Percentiles rank a stretch among this genome's conserved stretches.
phyloP scores from a whole-genome alignment of 1,140 invertebrate species.

The Zaprionus taronus region DNA sequence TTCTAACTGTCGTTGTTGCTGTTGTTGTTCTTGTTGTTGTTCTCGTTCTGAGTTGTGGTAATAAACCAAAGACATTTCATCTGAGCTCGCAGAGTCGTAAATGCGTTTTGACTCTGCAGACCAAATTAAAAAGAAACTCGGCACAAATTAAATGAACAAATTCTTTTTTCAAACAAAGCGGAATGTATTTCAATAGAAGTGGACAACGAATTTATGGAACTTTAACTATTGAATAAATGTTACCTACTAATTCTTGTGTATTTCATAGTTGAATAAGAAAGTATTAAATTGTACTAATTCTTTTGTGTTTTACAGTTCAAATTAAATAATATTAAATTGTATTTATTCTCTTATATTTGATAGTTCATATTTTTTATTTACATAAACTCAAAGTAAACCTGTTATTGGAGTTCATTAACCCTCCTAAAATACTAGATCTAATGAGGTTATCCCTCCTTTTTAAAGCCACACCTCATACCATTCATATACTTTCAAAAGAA shows the following conservation, averaged over 20 bases:
- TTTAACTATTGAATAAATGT: neutral
- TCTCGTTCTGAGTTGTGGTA: slow-evolving; percentile 50
- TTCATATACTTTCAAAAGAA: slow-evolving; percentile 7
- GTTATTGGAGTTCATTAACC: neutral
- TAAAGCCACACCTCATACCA: neutral
- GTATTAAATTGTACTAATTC: too few relatives aligned
- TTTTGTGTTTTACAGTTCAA: neutral
- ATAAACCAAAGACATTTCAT: slow-evolving; percentile 73
- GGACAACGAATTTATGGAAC: neutral
- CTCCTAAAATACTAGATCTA: neutral
- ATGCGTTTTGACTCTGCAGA: slow-evolving; percentile 50
- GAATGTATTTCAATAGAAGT: slow-evolving; percentile 15
- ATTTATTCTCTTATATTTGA: too few relatives aligned
- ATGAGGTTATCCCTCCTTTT: neutral
- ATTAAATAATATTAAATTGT: too few relatives aligned
- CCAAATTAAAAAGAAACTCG: slow-evolving; percentile 57
- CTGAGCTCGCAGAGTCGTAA: slow-evolving; percentile 40
- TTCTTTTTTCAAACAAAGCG: neutral
- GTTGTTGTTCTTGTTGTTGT: slow-evolving; percentile 10
- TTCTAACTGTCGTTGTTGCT: slow-evolving; percentile 34
- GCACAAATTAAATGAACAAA: slow-evolving; percentile 47
- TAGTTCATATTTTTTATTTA: neutral
- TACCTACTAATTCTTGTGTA: neutral
- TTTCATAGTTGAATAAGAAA: too few relatives aligned
- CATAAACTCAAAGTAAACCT: neutral